Evolutionary conservation across 2,888 invertebrate genomes (phyloP), one percentile per base, ranked within the genome.

Genomic region (Microplitis manilae): DNA sequence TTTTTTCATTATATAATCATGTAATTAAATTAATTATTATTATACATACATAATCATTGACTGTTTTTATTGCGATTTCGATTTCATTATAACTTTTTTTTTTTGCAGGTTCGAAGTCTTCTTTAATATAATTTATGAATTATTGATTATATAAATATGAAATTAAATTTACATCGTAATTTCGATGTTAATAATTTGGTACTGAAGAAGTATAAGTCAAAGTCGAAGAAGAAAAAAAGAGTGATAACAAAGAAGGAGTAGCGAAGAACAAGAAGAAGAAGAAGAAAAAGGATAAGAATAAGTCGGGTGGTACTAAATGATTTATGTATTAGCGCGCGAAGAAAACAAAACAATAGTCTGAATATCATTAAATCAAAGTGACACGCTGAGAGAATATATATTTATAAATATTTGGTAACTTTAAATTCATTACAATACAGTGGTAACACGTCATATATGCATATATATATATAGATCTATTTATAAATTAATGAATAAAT

Each of bases 351-450:
- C 68, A 68, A 68, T 68, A 68, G 68, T 6, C 40, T 15, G 68
- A 68, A 68, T 68, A 39, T 41, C 67, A 50, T 67, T 39, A 67
- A 67, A 39, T 67, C 67, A 67, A 67, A 20, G 67, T 67, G 67
- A 67, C 67, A 67, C 67, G 30, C 30, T 67, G 38, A 62, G n/a
- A 67, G 30, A 39, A 67, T 38, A 39, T 38, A 67, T 67, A 38
- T 13, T n/a, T 38, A 67, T 20, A 67, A 67, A 50, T 50, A 50
- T 50, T 50, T 50, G 50, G 50, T 50, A 50, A 50, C 50, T 50
- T 50, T 50, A 50, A 50, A 50, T 50, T 50, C 50, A 50, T 50
- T 13, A 50, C 50, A 50, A 20, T 13, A 50, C 9, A 50, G 13
- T 9, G 50, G 50, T 9, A 50, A 50, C 50, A 13, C 50, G 50